Percentiles rank a stretch among this genome's conserved stretches.
phyloP scores from a whole-genome alignment of 2,113 vertebrate genomes.

The Phocoena phocoena region DNA sequence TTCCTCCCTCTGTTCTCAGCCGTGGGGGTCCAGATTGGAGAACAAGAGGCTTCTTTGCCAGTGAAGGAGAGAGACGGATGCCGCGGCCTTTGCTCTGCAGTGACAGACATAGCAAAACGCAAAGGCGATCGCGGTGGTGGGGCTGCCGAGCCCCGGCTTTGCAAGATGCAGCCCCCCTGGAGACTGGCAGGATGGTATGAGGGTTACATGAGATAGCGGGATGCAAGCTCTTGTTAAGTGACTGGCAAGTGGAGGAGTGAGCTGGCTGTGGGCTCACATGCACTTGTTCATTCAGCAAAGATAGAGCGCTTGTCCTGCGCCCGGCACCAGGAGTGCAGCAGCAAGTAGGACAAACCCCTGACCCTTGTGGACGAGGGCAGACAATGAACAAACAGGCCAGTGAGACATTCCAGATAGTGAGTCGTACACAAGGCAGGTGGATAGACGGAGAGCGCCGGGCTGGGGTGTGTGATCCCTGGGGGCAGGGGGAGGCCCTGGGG shows the following conservation, averaged over 20 bases:
- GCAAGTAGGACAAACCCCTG: background rate
- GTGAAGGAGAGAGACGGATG: background rate
- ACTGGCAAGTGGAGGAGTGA: no score
- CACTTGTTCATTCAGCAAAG: background rate
- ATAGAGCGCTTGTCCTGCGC: background rate
- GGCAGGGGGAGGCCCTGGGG: background rate
- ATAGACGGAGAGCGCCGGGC: no score
- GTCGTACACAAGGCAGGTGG: fast-evolving
- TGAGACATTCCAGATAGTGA: background rate
- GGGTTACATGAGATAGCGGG: fast-evolving
- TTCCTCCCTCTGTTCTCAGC: fast-evolving
- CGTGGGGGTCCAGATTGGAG: fast-evolving
- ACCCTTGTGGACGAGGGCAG: background rate
- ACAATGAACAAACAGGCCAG: background rate
- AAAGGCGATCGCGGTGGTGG: background rate
- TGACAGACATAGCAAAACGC: no score
- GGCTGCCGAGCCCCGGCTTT: fast-evolving
- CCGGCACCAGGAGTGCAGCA: background rate
- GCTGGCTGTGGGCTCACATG: fast-evolving
- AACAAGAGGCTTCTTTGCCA: background rate
- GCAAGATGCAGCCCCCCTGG: fast-evolving
- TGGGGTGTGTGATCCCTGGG: fast-evolving
- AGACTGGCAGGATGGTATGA: no score
- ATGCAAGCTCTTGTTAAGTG: fast-evolving
- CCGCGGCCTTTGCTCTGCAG: fast-evolving